Percentiles rank a stretch among this genome's conserved stretches.
Conservation (phyloP, 2,888 invertebrate species). For the Schizaphis graminum region DNA sequence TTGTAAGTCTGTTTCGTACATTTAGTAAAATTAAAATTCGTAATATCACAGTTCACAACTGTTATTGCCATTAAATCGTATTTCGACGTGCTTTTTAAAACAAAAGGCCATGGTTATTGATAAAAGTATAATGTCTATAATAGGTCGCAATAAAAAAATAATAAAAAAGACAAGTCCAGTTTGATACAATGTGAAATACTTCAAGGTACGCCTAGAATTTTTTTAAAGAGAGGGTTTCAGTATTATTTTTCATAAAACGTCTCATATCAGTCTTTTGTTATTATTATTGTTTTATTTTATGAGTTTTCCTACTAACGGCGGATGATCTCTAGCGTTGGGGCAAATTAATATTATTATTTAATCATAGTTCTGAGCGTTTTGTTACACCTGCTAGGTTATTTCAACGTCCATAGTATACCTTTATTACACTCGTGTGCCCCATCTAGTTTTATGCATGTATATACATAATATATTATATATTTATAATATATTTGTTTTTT, state of each 20-base stretch:
- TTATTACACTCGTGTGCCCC: background rate
- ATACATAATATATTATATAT: background rate
- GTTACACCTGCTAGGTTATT: conserved; percentile 47
- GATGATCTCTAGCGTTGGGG: background rate
- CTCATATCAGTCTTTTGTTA: background rate
- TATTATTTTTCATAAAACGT: conserved; percentile 28
- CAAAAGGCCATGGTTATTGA: background rate
- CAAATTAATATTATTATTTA: conserved; percentile 32
- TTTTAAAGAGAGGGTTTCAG: background rate
- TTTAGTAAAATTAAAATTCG: background rate
- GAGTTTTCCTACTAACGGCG: background rate
- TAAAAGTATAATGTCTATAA: background rate
- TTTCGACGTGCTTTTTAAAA: background rate
- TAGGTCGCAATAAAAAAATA: background rate
- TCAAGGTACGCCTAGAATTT: background rate
- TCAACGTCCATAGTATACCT: background rate
- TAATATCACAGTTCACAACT: background rate
- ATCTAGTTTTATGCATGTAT: background rate
- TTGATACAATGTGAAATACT: background rate
- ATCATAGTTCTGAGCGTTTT: background rate
- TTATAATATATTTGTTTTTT: conserved; percentile 14
- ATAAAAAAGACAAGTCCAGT: background rate
- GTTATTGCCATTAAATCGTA: background rate
- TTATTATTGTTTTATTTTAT: background rate
- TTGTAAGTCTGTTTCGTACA: background rate